These are phyloP conservation scores for Tetragonisca angustula DNA, from an alignment of 2,888 invertebrate species.

Conservation along the genomic window DNA sequence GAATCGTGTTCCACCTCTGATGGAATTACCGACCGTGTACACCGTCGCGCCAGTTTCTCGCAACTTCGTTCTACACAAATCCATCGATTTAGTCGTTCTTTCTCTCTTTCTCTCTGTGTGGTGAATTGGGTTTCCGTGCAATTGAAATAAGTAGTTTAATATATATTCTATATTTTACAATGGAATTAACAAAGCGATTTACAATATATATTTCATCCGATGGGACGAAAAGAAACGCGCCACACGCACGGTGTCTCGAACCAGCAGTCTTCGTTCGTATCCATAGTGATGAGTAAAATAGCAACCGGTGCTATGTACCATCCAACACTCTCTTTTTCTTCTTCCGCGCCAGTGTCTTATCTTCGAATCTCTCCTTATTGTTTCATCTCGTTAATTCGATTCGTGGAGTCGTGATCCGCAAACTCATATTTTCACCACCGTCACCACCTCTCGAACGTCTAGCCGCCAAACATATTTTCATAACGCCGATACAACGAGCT, in stretches of 20 bases:
- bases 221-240: too few relatives aligned
- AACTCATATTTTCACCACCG: neutral
- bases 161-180: too few relatives aligned
- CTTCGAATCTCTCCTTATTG: neutral
- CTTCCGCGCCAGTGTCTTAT: neutral
- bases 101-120: neutral
- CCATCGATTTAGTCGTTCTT: neutral
- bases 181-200: too few relatives aligned
- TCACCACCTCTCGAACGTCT: neutral
- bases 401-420: neutral
- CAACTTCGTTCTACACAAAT: neutral
- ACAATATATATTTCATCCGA: too few relatives aligned
- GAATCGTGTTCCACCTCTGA: constrained; percentile 22
- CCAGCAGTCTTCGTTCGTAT: too few relatives aligned
- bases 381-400: neutral
- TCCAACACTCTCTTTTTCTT: neutral
- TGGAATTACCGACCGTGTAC: neutral
- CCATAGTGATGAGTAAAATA: too few relatives aligned
- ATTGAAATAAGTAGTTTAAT: too few relatives aligned
- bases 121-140: too few relatives aligned
- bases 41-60: neutral
- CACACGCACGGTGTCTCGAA: too few relatives aligned
- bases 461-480: neutral
- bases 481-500: neutral
- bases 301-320: too few relatives aligned